Base-by-base conservation (phyloP, 2,888 invertebrate genomes). In the Andricus quercusramuli region DNA sequence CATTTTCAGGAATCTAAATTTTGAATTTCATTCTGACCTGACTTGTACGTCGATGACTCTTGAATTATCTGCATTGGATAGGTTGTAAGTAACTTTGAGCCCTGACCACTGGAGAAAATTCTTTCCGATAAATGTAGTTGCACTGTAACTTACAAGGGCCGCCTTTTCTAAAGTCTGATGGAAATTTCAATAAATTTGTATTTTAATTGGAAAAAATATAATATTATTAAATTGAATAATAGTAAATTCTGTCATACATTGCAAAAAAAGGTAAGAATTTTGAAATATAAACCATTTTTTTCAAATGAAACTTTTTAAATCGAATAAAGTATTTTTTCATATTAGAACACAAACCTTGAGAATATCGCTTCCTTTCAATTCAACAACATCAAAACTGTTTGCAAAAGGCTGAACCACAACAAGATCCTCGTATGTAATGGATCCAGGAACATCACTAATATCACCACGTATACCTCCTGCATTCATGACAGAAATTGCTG, bases 341-440 rank as follows among this genome's bases (percentile, higher is more conserved):
- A 2, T 47, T 17, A 15, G 17, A 47, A 47, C 47, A 47, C 47
- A 6, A 17, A 59, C 59, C 59, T 94, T 37, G n/a, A 86, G 70
- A 5, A 98, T 90, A 85, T 95, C 93, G 82, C 93, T 92, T 0
- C 98, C 98, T 78, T 94, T 93, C 79, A 98, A 91, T 86, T 96
- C 96, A 80, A 96, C 95, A 17, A 96, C 93, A 88, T 97, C 95
- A 82, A 97, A 93, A 65, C 94, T 95, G 92, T 97, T 97, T 89
- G 95, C 95, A 89, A 97, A 98, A 0, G 98, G 98, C 82, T 96
- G 94, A 25, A 95, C 94, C 87, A 95, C 95, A 11, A 96, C 93
- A 15, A 97, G 88, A 80, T 96, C 95, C 78, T 95, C 95, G 66
- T 95, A 96, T 2, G 96, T 96, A 20, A 96, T 94, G 8, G 79